phyloP scores from a whole-genome alignment of 2,888 invertebrate genomes.

The Volucella zonaria region DNA sequence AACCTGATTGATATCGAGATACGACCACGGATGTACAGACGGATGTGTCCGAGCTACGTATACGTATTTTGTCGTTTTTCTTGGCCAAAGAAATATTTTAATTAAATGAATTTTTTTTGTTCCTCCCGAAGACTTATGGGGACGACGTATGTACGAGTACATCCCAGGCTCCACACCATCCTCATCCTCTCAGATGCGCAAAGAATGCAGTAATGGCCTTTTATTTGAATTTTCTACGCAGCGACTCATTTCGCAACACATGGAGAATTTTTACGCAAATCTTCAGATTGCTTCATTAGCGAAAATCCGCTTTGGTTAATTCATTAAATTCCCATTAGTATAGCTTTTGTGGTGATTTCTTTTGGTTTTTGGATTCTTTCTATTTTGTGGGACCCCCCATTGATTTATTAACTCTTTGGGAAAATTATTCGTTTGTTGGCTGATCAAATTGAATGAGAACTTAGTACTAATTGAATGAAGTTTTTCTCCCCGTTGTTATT shows the following conservation, averaged over 20 bases:
- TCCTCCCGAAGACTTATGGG: not conserved
- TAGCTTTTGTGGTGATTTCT: not conserved
- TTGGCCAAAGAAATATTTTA: constrained; percentile 2
- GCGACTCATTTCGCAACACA: not conserved
- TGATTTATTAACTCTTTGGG: not conserved
- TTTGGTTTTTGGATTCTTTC: not conserved
- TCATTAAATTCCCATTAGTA: constrained; percentile 13
- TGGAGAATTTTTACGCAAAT: not conserved
- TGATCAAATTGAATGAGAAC: constrained; percentile 18
- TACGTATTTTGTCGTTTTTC: not conserved
- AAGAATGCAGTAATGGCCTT: constrained; percentile 36
- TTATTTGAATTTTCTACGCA: constrained; percentile 17
- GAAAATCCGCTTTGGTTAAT: constrained; percentile 29
- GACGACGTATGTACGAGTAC: not conserved
- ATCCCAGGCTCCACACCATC: not conserved
- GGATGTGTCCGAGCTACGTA: no score
- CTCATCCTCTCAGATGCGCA: constrained; percentile 47
- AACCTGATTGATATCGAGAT: constrained; percentile 35
- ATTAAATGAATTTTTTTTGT: constrained; percentile 29
- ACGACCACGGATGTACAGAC: no score
- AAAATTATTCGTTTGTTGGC: constrained; percentile 20
- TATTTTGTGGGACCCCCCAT: not conserved
- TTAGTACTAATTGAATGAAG: not conserved
- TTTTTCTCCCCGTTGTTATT: no score
- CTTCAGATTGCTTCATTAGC: constrained; percentile 46